A percentile compares a stretch with the other conserved stretches of the same genome.
Conservation (phyloP, 2,797 vertebrate genomes). For the Neomorphus geoffroyi region DNA sequence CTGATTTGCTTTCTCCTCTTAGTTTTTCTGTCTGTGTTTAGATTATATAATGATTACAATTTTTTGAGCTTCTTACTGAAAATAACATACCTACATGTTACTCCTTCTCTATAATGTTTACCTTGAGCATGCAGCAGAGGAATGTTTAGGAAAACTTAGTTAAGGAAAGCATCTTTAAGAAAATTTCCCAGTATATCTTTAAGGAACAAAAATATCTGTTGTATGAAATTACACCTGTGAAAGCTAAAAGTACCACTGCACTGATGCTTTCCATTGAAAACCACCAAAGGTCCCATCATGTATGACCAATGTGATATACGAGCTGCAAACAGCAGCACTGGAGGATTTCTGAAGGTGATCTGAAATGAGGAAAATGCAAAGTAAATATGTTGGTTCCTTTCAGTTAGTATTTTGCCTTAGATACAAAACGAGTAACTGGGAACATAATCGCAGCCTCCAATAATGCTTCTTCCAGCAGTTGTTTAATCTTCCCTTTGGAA, state of each 20-base stretch:
- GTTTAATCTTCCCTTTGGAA: not conserved
- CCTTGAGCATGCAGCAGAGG: not conserved
- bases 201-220: not conserved
- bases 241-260: not conserved
- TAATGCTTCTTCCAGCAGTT: not conserved
- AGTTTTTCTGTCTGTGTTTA: not conserved
- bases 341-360: not conserved
- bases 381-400: not conserved
- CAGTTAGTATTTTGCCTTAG: not conserved
- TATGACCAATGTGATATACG: not conserved
- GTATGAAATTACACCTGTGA: not conserved
- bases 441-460: not conserved
- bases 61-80: not conserved
- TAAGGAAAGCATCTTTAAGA: not conserved
- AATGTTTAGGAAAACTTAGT: not conserved
- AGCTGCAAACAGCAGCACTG: not conserved
- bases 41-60: not conserved
- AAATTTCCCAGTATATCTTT: not conserved
- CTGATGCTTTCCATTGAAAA: not conserved
- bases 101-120: not conserved
- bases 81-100: not conserved
- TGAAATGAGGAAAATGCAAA: not conserved
- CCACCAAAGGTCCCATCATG: not conserved
- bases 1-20: not conserved
- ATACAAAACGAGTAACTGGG: not conserved